Percentiles rank a stretch among this genome's conserved stretches.
phyloP scores from a whole-genome alignment of 2,888 invertebrate genomes.

The Brenthis ino region DNA sequence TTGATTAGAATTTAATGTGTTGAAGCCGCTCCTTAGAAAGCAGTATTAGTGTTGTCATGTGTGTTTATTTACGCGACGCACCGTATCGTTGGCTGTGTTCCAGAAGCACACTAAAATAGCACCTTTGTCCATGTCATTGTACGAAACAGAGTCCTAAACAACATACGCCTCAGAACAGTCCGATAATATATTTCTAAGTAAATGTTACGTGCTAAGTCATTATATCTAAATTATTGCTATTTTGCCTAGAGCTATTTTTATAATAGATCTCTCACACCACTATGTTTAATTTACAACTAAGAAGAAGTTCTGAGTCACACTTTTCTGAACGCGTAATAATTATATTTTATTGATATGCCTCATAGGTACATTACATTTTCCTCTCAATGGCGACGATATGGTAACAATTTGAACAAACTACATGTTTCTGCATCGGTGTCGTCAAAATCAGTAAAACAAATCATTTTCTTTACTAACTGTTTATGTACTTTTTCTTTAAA shows the following conservation, averaged over 20 bases:
- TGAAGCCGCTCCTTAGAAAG: slow-evolving; percentile 9
- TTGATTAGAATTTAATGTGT: slow-evolving; percentile 9
- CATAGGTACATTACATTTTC: too few relatives aligned
- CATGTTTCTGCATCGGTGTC: not conserved
- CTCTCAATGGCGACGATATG: not conserved
- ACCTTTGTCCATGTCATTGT: slow-evolving; percentile 77
- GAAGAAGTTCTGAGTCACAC: not conserved
- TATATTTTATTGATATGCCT: too few relatives aligned
- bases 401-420: not conserved
- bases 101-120: slow-evolving; percentile 76
- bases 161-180: slow-evolving; percentile 19
- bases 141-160: slow-evolving; percentile 66
- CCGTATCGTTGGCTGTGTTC: slow-evolving; percentile 70
- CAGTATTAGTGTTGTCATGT: slow-evolving; percentile 62
- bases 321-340: not conserved
- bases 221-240: not conserved
- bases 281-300: too few relatives aligned
- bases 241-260: too few relatives aligned
- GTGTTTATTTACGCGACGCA: slow-evolving; percentile 75
- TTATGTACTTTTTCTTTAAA: too few relatives aligned
- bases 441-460: not conserved
- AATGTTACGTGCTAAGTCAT: not conserved
- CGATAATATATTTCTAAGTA: slow-evolving; percentile 1
- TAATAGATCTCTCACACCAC: too few relatives aligned
- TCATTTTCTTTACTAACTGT: not conserved